Evolutionary conservation across 2,888 invertebrate genomes (phyloP), one percentile per base, ranked within the genome.

Genomic region (Agonum fuliginosum): DNA sequence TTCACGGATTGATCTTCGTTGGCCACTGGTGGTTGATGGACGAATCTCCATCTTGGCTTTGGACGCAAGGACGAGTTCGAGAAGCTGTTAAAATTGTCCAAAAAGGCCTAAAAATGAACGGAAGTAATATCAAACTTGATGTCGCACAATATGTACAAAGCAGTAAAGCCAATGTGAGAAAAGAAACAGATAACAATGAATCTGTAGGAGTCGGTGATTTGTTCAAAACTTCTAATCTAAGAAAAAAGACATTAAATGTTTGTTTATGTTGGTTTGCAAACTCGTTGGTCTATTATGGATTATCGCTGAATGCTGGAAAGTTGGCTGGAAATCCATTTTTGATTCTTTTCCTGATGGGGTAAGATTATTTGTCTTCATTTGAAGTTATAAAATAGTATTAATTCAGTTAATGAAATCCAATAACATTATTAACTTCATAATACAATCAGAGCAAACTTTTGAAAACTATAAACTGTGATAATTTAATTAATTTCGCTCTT

Each of bases 211-310:
- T 93, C 0, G 80, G 88, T 6, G 95, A 95, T 85, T 88, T 96
- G n/a, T 94, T 96, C 84, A 93, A 90, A 85, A 94, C 94, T 0
- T 94, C 95, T 0, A 93, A 94, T 85, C 86, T 96, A 75, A 89
- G 95, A 78, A 92, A 89, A 80, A 95, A 94, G 85, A 94, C 94
- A 0, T 84, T 96, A 5, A 96, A 95, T 83, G 91, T 95, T 3
- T 95, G 95, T 82, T 88, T 95, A 10, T 93, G 93, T 83, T 96
- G 95, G 95, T 95, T 95, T 84, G 94, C 95, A n/a, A 95, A 95
- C 84, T 94, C 95, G 1, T 89, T 96, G 78, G 94, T 93, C 0
- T 96, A 96, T 86, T 96, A 96, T 82, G 96, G 96, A 0, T 87
- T 96, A 0, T 95, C 95, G 0, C 86, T 96, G 70, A 95, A 93